Base-by-base conservation (phyloP, 2,888 invertebrate species). In the Cheilosia scutellata region DNA sequence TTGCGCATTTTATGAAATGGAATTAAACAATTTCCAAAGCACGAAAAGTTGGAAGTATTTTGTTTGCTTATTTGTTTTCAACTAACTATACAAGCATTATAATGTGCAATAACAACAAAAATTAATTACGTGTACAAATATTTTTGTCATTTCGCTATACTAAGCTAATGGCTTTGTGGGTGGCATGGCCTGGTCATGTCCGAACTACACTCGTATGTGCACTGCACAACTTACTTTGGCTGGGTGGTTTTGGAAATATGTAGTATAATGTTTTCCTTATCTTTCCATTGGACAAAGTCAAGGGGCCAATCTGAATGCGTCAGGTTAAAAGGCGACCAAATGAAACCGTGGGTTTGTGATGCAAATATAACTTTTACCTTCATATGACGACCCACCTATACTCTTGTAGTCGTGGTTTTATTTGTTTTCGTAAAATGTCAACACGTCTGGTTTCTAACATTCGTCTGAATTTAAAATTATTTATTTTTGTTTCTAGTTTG, bases 21-120 rank as follows among this genome's bases (percentile, higher is more conserved):
- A 51, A 51, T 27, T 5, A 51, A 1, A 11, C 11, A 27, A 51
- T 11, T 51, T 51, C 27, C 51, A 13, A 5, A 51, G 11, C 51
- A 51, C 51, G 51, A 4, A 51, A 51, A 51, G 51, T 51, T 51
- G 51, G 27, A 51, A 51, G 5, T 27, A 51, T 5, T 25, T 51
- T 51, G 5, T 49, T 49, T 49, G 49, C 11, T 25, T 47, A 47
- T 47, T 16, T 16, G 47, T 47, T 47, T 20, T 49, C 11, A 11
- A 11, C 37, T 37, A 37, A 37, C 37, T 9, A 37, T 20, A 25
- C 9, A 2, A 6, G 25, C 11, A 25, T 20, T 20, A 11, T 4
- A 37, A 37, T 27, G 13, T 11, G 27, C 2, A 27, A 27, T 25
- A 27, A 51, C 7, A 27, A 51, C 51, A 27, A 51, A 27, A 49